Base-by-base conservation (phyloP, 2,113 vertebrate species). In the Carassius gibelio region DNA sequence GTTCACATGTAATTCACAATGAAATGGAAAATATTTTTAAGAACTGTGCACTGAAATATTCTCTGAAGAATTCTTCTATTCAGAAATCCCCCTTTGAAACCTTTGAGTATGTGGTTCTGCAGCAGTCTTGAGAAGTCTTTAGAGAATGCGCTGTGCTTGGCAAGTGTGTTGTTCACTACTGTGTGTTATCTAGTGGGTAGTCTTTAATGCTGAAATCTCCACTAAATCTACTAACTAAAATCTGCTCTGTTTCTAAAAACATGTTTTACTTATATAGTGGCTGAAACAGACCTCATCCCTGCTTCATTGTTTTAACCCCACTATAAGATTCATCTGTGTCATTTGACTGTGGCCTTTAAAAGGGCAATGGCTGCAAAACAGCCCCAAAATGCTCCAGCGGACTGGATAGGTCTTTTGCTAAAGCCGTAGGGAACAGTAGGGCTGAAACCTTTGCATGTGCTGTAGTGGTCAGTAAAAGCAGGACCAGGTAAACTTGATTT, bases 321-420 rank as follows among this genome's bases (percentile, higher is more conserved):
- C 80, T 59, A 80, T 38, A 71, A 62, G 75, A 76, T 88, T 84
- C 66, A 45, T 86, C 72, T 75, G 76, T 88, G 75, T 75, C 77
- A 71, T 36, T 78, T 76, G 81, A 81, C 76, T 75, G 76, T 78
- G 66, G 78, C 77, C 85, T 88, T 86, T 84, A 77, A 88, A 86
- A 84, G 88, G 83, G 82, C 85, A 87, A 84, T 64, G 82, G 75
- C 88, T 84, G 59, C 64, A 82, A 69, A 78, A 69, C 79, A 82
- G 34, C 50, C 61, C 72, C 30, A 88, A 85, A 88, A 84, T 74
- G 72, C 76, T 86, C 78, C 30, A 26, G 79, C 15, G 66, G 78
- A 80, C 30, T 84, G 79, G 61, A 83, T 75, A 86, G 87, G 90
- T 87, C 85, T 90, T 81, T 83, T 81, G 83, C 52, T 83, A n/a